phyloP scores from a whole-genome alignment of 2,797 vertebrate species.

The Sciurus carolinensis region DNA sequence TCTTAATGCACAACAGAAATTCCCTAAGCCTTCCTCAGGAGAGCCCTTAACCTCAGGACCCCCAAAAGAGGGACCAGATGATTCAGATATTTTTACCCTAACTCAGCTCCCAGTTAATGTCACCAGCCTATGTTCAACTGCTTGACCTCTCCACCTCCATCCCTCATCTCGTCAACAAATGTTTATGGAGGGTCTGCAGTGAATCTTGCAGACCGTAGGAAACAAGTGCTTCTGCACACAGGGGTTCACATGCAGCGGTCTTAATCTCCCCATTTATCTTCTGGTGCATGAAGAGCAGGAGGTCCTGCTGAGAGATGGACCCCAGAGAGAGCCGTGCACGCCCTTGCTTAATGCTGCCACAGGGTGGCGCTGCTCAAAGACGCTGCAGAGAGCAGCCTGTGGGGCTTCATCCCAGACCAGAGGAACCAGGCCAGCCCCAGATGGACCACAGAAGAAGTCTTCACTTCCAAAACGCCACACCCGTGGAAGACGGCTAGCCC shows the following conservation, averaged over 20 bases:
- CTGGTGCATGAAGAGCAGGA: not conserved
- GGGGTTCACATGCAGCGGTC: not conserved
- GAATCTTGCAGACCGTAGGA: not conserved
- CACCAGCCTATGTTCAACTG: not conserved
- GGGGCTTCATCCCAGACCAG: too few relatives aligned
- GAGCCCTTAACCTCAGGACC: not conserved
- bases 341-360: not conserved
- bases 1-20: not conserved
- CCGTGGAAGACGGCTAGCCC: not conserved
- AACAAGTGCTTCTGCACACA: not conserved
- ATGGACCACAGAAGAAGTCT: not conserved
- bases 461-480: not conserved
- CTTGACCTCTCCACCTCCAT: not conserved
- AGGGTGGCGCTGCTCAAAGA: not conserved
- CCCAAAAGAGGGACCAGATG: not conserved
- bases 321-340: accelerated
- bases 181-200: not conserved
- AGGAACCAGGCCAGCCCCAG: too few relatives aligned
- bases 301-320: not conserved
- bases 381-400: not conserved
- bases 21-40: not conserved
- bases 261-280: not conserved
- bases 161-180: not conserved
- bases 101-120: not conserved
- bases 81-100: not conserved